phyloP scores from a whole-genome alignment of 2,888 invertebrate genomes.

The Proisotoma minuta region DNA sequence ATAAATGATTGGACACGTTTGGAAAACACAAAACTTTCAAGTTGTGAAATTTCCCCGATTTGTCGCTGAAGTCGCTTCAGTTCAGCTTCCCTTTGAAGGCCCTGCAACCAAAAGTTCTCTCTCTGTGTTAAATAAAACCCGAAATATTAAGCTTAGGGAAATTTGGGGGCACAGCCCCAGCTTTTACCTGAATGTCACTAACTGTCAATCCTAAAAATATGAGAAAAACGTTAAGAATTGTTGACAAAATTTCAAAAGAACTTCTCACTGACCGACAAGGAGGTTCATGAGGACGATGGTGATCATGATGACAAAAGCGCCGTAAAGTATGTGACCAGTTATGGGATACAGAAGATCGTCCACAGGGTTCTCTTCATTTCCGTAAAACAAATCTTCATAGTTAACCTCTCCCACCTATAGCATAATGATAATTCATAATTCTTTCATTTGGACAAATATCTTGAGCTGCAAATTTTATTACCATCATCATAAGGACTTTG shows the following conservation, averaged over 20 bases:
- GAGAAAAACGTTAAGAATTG: slow-evolving; percentile 33
- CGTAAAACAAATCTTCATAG: slow-evolving; percentile 46
- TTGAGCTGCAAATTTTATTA: too few relatives aligned
- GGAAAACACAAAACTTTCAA: slow-evolving; percentile 44
- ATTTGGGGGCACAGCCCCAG: not conserved
- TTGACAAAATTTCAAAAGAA: not conserved
- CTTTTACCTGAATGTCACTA: slow-evolving; percentile 42
- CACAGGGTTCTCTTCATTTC: slow-evolving; percentile 40
- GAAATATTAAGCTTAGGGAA: not conserved
- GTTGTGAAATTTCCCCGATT: slow-evolving; percentile 43
- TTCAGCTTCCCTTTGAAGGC: slow-evolving; percentile 43
- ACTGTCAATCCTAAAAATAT: too few relatives aligned
- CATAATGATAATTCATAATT: too few relatives aligned
- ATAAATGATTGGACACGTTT: slow-evolving; percentile 43
- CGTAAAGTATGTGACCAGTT: slow-evolving; percentile 44
- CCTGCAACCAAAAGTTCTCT: slow-evolving; percentile 43
- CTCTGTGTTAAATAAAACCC: slow-evolving; percentile 25
- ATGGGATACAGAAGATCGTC: slow-evolving; percentile 37
- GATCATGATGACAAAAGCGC: slow-evolving; percentile 46
- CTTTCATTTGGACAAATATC: too few relatives aligned
- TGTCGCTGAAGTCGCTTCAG: slow-evolving; percentile 39
- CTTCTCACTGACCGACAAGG: not conserved
- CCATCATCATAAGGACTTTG: slow-evolving; percentile 47
- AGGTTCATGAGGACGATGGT: slow-evolving; percentile 45
- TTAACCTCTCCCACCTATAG: slow-evolving; percentile 46